A percentile compares a stretch with the other conserved stretches of the same genome.
Evolutionary conservation across 2,113 vertebrate species (phyloP).

Genomic region (Rissa tridactyla): DNA sequence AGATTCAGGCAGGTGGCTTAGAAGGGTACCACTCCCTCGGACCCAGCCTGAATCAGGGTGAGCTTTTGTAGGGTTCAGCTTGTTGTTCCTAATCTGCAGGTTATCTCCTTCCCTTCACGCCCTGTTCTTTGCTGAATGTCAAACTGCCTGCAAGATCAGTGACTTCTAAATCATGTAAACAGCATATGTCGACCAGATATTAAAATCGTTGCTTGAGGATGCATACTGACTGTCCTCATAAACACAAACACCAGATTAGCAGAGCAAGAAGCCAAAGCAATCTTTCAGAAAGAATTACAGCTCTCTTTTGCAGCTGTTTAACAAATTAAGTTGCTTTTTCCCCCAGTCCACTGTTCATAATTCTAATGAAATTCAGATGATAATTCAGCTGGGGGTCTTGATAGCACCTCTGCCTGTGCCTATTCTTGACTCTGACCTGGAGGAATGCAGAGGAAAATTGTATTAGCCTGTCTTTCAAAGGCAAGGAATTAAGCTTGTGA

Average conservation of each 20-base stretch:
- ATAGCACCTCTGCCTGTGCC: background rate
- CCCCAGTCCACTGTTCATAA: background rate
- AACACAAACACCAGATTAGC: conserved; percentile 3
- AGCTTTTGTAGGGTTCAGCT: background rate
- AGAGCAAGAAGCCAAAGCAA: conserved; percentile 18
- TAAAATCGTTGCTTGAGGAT: conserved; percentile 4
- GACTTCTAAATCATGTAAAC: background rate
- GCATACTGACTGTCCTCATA: background rate
- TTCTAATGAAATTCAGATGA: conserved; percentile 25
- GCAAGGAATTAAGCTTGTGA: background rate
- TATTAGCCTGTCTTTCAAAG: background rate
- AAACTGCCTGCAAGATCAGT: background rate
- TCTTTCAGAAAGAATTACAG: conserved; percentile 9
- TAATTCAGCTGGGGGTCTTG: background rate
- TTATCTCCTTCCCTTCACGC: background rate
- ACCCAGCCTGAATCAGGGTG: background rate
- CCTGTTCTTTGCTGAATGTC: background rate
- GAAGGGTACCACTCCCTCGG: background rate
- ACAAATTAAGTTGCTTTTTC: background rate
- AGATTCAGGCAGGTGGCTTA: background rate
- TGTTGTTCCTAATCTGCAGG: background rate
- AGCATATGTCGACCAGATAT: background rate
- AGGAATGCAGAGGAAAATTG: conserved; percentile 13
- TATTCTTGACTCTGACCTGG: background rate
- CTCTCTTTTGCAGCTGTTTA: background rate